phyloP scores from a whole-genome alignment of 2,113 vertebrate species.

The Indri indri region DNA sequence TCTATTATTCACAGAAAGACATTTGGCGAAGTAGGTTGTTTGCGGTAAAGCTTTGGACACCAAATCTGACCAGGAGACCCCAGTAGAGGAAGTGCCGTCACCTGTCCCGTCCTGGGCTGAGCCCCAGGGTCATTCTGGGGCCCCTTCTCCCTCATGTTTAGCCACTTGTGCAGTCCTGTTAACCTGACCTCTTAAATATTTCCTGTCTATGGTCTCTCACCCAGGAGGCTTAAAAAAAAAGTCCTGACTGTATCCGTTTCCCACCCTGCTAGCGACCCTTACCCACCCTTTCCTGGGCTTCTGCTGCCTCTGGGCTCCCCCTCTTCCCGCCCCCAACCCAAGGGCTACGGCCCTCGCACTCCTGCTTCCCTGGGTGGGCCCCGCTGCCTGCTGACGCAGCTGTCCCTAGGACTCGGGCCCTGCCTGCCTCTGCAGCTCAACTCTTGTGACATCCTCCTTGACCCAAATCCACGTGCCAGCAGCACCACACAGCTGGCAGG shows the following conservation, averaged over 20 bases:
- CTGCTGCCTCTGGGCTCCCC: background rate
- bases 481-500: rapidly evolving
- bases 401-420: background rate
- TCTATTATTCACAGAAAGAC: background rate
- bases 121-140: background rate
- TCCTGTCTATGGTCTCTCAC: background rate
- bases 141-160: rapidly evolving
- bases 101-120: background rate
- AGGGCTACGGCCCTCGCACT: background rate
- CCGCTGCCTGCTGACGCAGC: background rate
- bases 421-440: background rate
- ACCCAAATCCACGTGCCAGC: background rate
- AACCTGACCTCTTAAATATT: too few relatives aligned
- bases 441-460: background rate
- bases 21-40: background rate
- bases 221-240: background rate
- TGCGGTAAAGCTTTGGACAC: background rate
- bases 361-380: background rate
- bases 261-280: background rate
- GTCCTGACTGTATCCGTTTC: background rate
- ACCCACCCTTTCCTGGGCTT: background rate
- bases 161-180: background rate
- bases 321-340: background rate
- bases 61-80: background rate
- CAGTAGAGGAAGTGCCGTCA: background rate